Conservation (phyloP, 2,113 vertebrate species). For the Centropus bengalensis region DNA sequence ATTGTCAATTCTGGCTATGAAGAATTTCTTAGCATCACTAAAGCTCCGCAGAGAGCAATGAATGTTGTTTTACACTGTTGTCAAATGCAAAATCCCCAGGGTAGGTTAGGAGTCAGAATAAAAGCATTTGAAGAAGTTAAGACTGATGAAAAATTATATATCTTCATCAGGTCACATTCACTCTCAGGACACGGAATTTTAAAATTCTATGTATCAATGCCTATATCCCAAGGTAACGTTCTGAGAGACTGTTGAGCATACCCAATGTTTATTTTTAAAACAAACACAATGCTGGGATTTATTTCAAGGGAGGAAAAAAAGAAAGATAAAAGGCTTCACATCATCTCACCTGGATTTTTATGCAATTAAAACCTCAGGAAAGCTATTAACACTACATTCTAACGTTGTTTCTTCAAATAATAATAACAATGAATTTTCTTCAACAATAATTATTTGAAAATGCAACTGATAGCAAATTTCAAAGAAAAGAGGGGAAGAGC, state of each 20-base stretch:
- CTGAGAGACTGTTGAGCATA: neutral
- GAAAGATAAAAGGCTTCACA: neutral
- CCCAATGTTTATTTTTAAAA: neutral
- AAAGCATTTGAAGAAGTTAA: slow-evolving; percentile 66
- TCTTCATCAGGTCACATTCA: slow-evolving; percentile 28
- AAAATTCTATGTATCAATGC: slow-evolving; percentile 13
- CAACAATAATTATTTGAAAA: neutral
- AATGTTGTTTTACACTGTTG: slow-evolving; percentile 69
- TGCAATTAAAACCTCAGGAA: neutral
- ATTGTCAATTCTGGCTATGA: slow-evolving; percentile 75
- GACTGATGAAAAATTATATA: slow-evolving; percentile 47
- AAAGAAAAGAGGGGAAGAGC: slow-evolving; percentile 27
- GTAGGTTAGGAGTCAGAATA: slow-evolving; percentile 63
- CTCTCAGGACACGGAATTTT: slow-evolving; percentile 38
- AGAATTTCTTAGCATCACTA: slow-evolving; percentile 74
- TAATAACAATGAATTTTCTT: neutral
- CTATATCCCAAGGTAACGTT: neutral
- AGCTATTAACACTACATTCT: neutral
- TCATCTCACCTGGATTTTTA: neutral
- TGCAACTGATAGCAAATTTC: neutral
- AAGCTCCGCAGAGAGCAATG: slow-evolving; percentile 74
- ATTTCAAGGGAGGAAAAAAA: neutral
- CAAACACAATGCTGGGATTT: neutral
- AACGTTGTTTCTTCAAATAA: neutral
- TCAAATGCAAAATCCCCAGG: slow-evolving; percentile 73